Percentiles rank a stretch among this genome's conserved stretches.
These are phyloP conservation scores for Acleris holmiana DNA, from an alignment of 2,888 invertebrate genomes.

Conservation along the genomic window DNA sequence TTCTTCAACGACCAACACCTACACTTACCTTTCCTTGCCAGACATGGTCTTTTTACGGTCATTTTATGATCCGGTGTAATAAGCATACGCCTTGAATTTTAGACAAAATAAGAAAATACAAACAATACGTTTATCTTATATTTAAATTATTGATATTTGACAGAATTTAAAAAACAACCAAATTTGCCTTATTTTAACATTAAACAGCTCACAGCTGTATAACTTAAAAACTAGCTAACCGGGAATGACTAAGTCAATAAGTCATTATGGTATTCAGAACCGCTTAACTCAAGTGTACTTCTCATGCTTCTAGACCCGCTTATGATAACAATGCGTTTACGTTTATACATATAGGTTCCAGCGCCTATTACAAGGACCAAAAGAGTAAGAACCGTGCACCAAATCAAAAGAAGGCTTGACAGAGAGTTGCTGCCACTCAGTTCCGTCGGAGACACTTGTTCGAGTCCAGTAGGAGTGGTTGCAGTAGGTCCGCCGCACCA, in stretches of 20 bases:
- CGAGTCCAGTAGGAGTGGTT: conserved; percentile 34
- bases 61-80: too few species aligned
- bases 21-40: too few species aligned
- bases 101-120: too few species aligned
- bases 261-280: conserved; percentile 55
- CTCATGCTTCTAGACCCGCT: conserved; percentile 51
- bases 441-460: background rate
- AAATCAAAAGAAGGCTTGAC: conserved; percentile 44
- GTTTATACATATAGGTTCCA: conserved; percentile 41
- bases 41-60: too few species aligned
- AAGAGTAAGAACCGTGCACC: conserved; percentile 50
- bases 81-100: too few species aligned
- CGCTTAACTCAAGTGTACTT: conserved; percentile 54
- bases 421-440: conserved; percentile 7
- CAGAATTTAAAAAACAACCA: conserved; percentile 1
- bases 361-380: conserved; percentile 43
- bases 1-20: too few species aligned
- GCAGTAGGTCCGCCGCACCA: conserved; percentile 60
- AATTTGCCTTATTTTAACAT: background rate
- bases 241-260: conserved; percentile 34
- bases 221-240: background rate
- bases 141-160: too few species aligned
- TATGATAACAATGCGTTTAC: conserved; percentile 38
- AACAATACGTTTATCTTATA: too few species aligned
- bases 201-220: background rate